These are phyloP conservation scores for Irena cyanogastra DNA, from an alignment of 2,113 vertebrate species.

Conservation along the genomic window DNA sequence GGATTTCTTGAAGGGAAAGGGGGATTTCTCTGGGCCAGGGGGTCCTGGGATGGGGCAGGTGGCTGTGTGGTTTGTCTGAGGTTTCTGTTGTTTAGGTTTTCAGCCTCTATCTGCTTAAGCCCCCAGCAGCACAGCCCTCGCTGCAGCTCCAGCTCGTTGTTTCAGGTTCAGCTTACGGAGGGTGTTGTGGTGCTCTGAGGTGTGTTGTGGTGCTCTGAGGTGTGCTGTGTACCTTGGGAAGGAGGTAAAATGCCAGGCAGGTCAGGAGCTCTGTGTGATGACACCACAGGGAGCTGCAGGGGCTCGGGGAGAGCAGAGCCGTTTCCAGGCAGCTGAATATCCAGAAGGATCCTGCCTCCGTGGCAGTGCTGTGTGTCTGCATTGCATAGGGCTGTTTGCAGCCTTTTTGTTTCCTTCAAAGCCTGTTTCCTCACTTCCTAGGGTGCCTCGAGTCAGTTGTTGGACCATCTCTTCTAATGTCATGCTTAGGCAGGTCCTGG, in stretches of 20 bases:
- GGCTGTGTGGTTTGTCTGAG: neutral
- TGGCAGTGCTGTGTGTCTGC: neutral
- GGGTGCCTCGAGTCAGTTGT: neutral
- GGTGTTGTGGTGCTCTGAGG: neutral
- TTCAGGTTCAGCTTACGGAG: neutral
- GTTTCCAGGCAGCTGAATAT: fast-evolving
- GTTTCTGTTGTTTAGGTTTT: neutral
- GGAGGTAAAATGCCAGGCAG: neutral
- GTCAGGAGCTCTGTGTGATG: neutral
- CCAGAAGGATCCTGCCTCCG: neutral
- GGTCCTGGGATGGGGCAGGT: neutral
- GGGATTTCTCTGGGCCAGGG: neutral
- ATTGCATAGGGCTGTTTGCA: neutral
- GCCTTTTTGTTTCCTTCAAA: neutral
- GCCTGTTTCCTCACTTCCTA: neutral
- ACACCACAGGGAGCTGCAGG: neutral
- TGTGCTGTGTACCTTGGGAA: fast-evolving
- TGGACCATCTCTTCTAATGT: neutral
- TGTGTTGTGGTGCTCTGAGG: fast-evolving
- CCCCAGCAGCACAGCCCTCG: neutral
- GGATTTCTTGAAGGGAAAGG: neutral
- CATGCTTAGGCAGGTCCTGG: neutral
- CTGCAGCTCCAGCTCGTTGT: neutral
- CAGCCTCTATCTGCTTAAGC: neutral
- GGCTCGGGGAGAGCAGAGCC: fast-evolving